These are phyloP conservation scores for Boulengeromyrus knoepffleri DNA, from an alignment of 2,113 vertebrate genomes.

Conservation along the genomic window DNA sequence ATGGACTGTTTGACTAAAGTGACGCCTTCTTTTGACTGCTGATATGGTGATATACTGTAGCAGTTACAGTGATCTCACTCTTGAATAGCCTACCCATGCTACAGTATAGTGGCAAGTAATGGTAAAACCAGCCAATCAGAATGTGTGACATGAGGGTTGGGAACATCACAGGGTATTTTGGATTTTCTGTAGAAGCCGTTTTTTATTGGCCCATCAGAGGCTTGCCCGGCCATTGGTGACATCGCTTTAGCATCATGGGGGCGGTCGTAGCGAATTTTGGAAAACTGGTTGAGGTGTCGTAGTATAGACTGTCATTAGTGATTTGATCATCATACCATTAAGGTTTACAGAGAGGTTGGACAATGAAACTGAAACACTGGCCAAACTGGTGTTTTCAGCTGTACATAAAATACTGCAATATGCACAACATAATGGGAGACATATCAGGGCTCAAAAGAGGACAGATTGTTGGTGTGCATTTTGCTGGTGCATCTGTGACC, in stretches of 20 bases:
- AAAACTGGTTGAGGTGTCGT: neutral
- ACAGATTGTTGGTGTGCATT: too few species aligned
- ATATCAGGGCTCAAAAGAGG: too few species aligned
- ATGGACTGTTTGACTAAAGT: neutral
- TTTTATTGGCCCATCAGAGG: neutral
- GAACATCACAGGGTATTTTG: neutral
- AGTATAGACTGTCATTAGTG: neutral
- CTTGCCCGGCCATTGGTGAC: neutral
- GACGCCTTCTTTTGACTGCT: neutral
- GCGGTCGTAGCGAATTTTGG: neutral
- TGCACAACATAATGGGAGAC: too few species aligned
- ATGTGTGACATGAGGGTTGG: neutral
- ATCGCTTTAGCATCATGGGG: neutral
- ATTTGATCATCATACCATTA: neutral
- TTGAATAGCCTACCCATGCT: neutral
- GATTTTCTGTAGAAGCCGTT: neutral
- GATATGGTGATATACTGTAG: neutral
- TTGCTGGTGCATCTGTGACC: too few species aligned
- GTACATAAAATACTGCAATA: too few species aligned
- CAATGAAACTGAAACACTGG: neutral
- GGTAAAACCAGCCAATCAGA: neutral
- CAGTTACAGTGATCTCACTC: neutral
- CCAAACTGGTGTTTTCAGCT: neutral
- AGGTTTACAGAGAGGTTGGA: neutral
- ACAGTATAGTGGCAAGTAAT: neutral